Percentiles rank a stretch among this genome's conserved stretches.
Evolutionary conservation across 2,888 invertebrate species (phyloP).

Genomic region (Chrysotoxum bicinctum): DNA sequence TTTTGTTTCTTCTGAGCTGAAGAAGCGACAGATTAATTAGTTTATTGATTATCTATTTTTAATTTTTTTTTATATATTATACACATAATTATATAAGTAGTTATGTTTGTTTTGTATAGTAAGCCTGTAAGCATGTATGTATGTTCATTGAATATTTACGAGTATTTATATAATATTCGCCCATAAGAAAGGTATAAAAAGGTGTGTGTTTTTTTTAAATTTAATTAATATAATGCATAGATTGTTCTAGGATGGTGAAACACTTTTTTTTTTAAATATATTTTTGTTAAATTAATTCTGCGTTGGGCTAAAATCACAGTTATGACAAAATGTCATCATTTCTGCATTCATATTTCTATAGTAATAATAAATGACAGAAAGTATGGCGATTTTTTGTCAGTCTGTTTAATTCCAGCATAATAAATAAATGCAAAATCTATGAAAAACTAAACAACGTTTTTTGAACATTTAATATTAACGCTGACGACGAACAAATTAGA

Average conservation of each 20-base stretch:
- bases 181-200: conserved; percentile 68
- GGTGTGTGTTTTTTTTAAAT: too few species aligned
- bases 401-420: too few species aligned
- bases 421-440: too few species aligned
- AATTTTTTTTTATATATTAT: conserved; percentile 5
- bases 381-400: too few species aligned
- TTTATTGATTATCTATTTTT: conserved; percentile 14
- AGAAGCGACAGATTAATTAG: conserved; percentile 10
- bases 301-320: too few species aligned
- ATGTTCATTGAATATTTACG: background rate
- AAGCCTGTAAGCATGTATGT: conserved; percentile 19
- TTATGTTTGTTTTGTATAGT: conserved; percentile 30
- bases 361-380: too few species aligned
- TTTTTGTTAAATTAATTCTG: background rate
- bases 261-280: background rate
- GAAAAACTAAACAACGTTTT: too few species aligned
- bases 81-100: conserved; percentile 14
- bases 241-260: conserved; percentile 33
- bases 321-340: too few species aligned
- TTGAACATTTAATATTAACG: too few species aligned
- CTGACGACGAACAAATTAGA: too few species aligned
- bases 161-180: conserved; percentile 7
- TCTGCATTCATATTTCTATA: too few species aligned
- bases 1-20: conserved; percentile 16
- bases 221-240: conserved; percentile 7